phyloP scores from a whole-genome alignment of 2,797 vertebrate genomes.

The Intellagama lesueurii region DNA sequence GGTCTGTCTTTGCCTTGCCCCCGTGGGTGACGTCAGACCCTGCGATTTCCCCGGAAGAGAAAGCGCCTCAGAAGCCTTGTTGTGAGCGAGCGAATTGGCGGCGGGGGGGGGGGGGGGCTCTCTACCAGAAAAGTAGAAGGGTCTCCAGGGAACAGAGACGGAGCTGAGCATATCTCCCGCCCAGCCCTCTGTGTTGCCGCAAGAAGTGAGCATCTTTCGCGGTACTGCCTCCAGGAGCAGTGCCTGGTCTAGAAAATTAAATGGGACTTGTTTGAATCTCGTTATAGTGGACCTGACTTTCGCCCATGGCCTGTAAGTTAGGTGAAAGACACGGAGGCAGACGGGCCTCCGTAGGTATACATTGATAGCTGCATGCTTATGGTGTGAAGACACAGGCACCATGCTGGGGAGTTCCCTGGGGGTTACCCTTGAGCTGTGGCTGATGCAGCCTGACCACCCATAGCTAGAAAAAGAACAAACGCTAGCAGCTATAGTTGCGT shows the following conservation, averaged over 20 bases:
- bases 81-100: background rate
- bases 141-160: too few species aligned
- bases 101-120: too few species aligned
- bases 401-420: too few species aligned
- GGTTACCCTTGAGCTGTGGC: too few species aligned
- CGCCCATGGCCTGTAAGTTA: background rate
- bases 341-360: background rate
- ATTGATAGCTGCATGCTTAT: background rate
- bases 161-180: background rate
- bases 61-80: background rate
- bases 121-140: background rate
- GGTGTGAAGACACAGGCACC: background rate
- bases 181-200: background rate
- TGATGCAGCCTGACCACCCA: background rate
- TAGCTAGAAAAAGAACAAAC: background rate
- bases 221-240: too few species aligned
- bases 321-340: background rate
- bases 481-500: too few species aligned
- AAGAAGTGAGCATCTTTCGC: background rate
- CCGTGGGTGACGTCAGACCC: background rate
- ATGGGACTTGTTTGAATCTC: background rate
- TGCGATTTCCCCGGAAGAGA: constrained; percentile 16
- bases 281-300: background rate
- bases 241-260: background rate
- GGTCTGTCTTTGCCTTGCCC: background rate